Conservation (phyloP, 2,113 vertebrate species). For the Psilopogon haemacephalus region DNA sequence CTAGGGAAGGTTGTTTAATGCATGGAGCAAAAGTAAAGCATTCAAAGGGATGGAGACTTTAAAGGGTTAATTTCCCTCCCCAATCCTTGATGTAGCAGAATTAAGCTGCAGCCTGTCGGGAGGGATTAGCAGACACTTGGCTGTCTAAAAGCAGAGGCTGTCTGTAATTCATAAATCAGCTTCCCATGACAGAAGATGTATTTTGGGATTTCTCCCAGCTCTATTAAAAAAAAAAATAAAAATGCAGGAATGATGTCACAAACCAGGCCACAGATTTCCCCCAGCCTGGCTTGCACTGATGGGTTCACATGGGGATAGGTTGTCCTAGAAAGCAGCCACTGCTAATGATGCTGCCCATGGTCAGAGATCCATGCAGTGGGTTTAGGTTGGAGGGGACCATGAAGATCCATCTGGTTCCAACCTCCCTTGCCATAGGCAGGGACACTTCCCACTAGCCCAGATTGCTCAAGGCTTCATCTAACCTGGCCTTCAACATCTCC, state of each 20-base stretch:
- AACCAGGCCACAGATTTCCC: neutral
- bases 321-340: neutral
- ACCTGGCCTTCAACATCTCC: too few relatives aligned
- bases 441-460: too few relatives aligned
- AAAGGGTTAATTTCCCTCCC: neutral
- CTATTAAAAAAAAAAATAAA: too few relatives aligned
- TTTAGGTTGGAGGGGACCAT: too few relatives aligned
- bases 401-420: too few relatives aligned
- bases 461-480: too few relatives aligned
- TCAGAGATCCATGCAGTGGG: neutral
- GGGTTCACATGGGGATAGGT: rapidly evolving
- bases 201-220: neutral
- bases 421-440: too few relatives aligned
- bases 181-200: neutral
- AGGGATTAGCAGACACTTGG: neutral
- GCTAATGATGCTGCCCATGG: rapidly evolving
- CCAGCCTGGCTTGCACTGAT: rapidly evolving
- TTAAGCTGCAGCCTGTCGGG: neutral
- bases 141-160: neutral
- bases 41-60: neutral
- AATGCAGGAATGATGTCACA: neutral
- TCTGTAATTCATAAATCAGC: neutral
- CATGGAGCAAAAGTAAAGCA: neutral
- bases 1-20: neutral
- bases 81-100: neutral